Evolutionary conservation across 2,888 invertebrate genomes (phyloP), one percentile per base, ranked within the genome.

Genomic region (Leucophenga montana): DNA sequence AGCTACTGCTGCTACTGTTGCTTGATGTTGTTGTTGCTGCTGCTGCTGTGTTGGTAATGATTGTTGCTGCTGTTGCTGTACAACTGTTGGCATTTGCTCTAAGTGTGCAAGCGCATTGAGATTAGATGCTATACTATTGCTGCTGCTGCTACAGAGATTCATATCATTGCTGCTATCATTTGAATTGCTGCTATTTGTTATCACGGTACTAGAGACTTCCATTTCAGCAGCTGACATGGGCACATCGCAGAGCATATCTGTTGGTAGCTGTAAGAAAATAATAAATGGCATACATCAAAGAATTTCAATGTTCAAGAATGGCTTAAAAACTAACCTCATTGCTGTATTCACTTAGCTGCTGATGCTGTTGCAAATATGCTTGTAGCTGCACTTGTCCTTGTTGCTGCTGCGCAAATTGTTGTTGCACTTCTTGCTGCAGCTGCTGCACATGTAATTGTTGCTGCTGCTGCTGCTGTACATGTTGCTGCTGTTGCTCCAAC

Each of bases 141-240:
- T 82, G 71, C 81, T 83, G 59, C 77, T 85, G 68, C 84, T 86
- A 69, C 85, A 86, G n/a, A 86, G 73, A 67, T 83, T 85, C 46
- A 86, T 71, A 22, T 88, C 88, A 46, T 86, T 86, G 74, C 80
- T 84, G 70, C 88, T 86, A 69, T 87, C 88, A 22, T 87, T 87
- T 39, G 86, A 87, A 71, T 88, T 88, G 77, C 80, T 85, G 77
- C 82, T 86, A 71, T 86, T 88, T n/a, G 87, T 86, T 53, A 86
- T 78, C 4, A 91, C 90, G 0, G 91, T 91, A 79, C 91, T 91
- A 9, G 91, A 90, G 0, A 92, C 91, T 73, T 91, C 90, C 80
- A 92, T 91, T 87, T 92, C 92, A 6, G 92, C 92, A 4, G 86
- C 85, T 0, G 92, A 92, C 78, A 92, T 86, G 0, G 92, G 92